phyloP scores from a whole-genome alignment of 2,888 invertebrate species.

The Thera obeliscata region DNA sequence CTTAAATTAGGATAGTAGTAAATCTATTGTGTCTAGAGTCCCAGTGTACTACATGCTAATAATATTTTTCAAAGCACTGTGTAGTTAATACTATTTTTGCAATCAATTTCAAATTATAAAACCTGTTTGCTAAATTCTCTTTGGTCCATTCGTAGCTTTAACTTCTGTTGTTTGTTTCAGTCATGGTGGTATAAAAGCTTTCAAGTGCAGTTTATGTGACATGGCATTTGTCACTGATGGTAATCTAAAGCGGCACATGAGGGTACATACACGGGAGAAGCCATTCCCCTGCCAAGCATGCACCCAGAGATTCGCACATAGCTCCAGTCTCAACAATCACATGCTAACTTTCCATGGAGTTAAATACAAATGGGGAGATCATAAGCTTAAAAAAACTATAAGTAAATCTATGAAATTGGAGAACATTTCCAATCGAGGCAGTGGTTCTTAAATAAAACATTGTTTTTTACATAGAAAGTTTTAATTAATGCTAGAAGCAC shows the following conservation, averaged over 20 bases:
- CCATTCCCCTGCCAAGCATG: constrained; percentile 73
- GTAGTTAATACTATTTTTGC: too few species aligned
- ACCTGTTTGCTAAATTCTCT: too few species aligned
- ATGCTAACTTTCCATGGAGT: constrained; percentile 73
- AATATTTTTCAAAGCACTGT: too few species aligned
- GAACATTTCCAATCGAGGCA: neutral
- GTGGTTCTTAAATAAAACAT: constrained; percentile 26
- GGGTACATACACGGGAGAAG: constrained; percentile 75
- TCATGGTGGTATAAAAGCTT: constrained; percentile 71
- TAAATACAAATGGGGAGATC: constrained; percentile 70
- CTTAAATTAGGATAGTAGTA: too few species aligned
- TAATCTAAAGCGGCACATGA: constrained; percentile 67
- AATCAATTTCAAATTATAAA: too few species aligned
- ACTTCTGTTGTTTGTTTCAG: constrained; percentile 51
- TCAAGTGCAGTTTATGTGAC: constrained; percentile 68
- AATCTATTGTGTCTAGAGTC: too few species aligned
- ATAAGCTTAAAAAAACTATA: constrained; percentile 49
- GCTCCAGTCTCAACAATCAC: constrained; percentile 77
- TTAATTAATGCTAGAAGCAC: constrained; percentile 38
- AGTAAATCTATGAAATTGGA: constrained; percentile 43
- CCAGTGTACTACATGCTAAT: too few species aligned
- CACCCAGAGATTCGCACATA: constrained; percentile 69
- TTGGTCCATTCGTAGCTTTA: neutral
- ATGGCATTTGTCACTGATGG: constrained; percentile 67
- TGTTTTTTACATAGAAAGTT: constrained; percentile 26